Evolutionary conservation across 1,140 invertebrate species (phyloP).

Genomic region (Mylabris phalerata): DNA sequence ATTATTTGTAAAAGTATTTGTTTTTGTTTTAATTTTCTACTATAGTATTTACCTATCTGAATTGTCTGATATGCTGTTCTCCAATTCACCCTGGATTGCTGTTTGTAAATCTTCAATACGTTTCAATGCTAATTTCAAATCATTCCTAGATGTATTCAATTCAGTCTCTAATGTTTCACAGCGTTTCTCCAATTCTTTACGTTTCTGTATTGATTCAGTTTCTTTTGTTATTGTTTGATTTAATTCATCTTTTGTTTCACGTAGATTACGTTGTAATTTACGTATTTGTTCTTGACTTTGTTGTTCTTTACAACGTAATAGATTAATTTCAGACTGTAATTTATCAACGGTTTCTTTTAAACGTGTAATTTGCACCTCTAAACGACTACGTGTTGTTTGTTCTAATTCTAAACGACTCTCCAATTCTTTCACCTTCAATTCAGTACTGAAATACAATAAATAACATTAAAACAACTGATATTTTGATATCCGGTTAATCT

Average conservation of each 20-base stretch:
- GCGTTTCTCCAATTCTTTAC: conserved; percentile 62
- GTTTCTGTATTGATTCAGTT: conserved; percentile 61
- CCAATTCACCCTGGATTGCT: conserved; percentile 72
- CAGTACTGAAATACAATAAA: conserved; percentile 46
- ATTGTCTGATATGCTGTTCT: conserved; percentile 54
- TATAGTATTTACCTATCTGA: conserved; percentile 49
- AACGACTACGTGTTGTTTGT: conserved; percentile 69
- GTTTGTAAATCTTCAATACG: conserved; percentile 77
- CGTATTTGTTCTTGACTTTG: conserved; percentile 68
- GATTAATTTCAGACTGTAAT: conserved; percentile 64
- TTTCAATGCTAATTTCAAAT: conserved; percentile 73
- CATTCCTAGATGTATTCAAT: conserved; percentile 54
- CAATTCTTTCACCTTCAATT: conserved; percentile 77
- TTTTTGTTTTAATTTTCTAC: neutral
- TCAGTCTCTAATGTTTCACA: conserved; percentile 60
- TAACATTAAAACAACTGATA: neutral
- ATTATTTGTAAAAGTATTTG: no score
- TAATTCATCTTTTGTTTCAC: conserved; percentile 57
- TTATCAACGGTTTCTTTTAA: conserved; percentile 80
- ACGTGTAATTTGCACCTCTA: conserved; percentile 77
- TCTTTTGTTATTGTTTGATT: conserved; percentile 59
- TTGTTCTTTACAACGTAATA: conserved; percentile 63
- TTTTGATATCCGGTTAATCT: neutral
- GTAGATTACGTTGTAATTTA: conserved; percentile 58
- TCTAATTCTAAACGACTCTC: conserved; percentile 87